Conservation (phyloP, 2,113 vertebrate genomes). For the Pedetes capensis region DNA sequence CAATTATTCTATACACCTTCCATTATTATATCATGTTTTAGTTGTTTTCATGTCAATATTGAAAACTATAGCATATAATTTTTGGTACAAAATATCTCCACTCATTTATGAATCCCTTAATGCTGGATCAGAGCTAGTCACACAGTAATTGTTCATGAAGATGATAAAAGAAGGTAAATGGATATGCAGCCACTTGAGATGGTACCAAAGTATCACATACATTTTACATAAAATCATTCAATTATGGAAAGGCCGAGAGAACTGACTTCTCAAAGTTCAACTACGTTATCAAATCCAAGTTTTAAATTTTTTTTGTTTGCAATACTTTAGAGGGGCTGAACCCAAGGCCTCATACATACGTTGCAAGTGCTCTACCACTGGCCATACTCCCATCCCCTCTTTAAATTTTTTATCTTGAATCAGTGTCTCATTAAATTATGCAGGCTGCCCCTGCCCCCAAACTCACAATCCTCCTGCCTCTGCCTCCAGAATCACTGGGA, state of each 20-base stretch:
- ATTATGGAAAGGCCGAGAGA: neutral
- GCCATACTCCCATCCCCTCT: no score
- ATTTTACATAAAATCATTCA: neutral
- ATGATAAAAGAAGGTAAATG: neutral
- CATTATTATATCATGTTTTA: neutral
- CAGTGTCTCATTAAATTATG: no score
- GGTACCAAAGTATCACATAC: neutral
- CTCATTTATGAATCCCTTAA: neutral
- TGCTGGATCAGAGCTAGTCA: neutral
- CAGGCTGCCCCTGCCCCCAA: no score
- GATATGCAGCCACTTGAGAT: neutral
- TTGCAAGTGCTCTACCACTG: no score
- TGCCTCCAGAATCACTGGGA: no score
- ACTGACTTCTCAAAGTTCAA: constrained; percentile 13
- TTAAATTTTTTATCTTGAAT: no score
- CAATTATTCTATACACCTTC: neutral
- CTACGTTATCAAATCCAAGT: neutral
- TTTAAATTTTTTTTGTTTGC: no score
- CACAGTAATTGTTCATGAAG: neutral
- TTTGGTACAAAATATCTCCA: neutral
- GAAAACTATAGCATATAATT: neutral
- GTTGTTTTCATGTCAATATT: neutral
- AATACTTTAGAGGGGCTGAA: no score
- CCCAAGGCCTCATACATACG: no score
- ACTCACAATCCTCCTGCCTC: no score